Conservation (phyloP, 2,797 vertebrate genomes). For the Leptodactylus fallax region DNA sequence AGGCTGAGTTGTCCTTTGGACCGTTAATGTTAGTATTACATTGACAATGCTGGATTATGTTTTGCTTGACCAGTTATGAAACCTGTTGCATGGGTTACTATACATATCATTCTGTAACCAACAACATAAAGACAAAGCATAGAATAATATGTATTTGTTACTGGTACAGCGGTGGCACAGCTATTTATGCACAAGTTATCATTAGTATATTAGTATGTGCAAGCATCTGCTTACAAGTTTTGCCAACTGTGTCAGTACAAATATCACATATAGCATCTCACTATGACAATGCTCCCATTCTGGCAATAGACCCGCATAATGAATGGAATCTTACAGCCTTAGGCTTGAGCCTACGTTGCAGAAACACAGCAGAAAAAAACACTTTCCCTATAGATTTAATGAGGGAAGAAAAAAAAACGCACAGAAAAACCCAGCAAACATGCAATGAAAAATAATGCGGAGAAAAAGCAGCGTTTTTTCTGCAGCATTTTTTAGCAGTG, state of each 20-base stretch:
- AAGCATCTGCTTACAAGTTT: background rate
- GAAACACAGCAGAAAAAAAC: too few relatives aligned
- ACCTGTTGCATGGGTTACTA: background rate
- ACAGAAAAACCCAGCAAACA: too few relatives aligned
- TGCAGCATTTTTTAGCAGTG: too few relatives aligned
- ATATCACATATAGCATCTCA: background rate
- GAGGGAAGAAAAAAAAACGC: too few relatives aligned
- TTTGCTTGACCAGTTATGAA: background rate
- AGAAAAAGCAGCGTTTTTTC: too few relatives aligned
- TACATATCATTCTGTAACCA: background rate
- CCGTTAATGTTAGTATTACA: background rate
- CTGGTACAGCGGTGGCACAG: too few relatives aligned
- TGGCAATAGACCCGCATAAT: background rate
- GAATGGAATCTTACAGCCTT: too few relatives aligned
- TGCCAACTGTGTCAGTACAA: background rate
- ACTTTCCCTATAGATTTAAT: too few relatives aligned
- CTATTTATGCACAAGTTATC: background rate
- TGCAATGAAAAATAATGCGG: too few relatives aligned
- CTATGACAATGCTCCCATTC: background rate
- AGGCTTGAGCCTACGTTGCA: too few relatives aligned
- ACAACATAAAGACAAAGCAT: background rate
- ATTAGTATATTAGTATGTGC: background rate
- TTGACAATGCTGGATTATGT: background rate
- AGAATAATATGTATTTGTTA: background rate
- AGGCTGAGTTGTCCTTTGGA: background rate